Base-by-base conservation (phyloP, 2,113 vertebrate species). In the Romanogobio albipinnatus region DNA sequence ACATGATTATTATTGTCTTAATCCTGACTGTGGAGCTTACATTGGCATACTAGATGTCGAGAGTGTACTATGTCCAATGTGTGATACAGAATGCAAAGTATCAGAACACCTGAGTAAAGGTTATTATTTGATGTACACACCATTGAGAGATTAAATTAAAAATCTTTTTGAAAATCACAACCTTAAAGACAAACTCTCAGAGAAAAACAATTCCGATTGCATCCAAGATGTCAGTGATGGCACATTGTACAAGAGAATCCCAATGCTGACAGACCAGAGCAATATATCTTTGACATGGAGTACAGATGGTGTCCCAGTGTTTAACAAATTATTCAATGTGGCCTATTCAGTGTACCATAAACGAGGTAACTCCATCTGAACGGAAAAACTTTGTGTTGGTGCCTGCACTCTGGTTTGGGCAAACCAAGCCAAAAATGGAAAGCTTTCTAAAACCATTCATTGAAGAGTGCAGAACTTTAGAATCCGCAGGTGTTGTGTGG, bases 221-320 rank as follows among this genome's bases (percentile, higher is more conserved):
- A 74, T 74, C 11, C 71, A 74, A 47, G 71, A 47, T 74, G 1
- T 74, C 22, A n/a, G 68, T 74, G 71, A 74, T 74, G 22, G n/a
- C 13, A 1, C 71, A 47, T 7, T 73, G 36, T 73, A 73, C 6
- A 47, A 73, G 29, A 70, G 66, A 70, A 19, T 70, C 1, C 6
- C 29, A 19, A n/a, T 71, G 36, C 19, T 71, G 68, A 71, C 3
- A 71, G 68, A 19, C 19, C 8, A 22, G 17, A 5, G 43, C 7
- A 71, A 71, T 45, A 71, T 71, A n/a, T 71, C 68, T 71, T 45
- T 71, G 68, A 45, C 68, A 45, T 71, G 19, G 68, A 71, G 45
- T 45, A 71, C 39, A 45, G 39, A 51, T 51, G 49, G 13, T 51
- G 49, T 51, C 49, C 49, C 49, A 51, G 13, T 51, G 49, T 51